A percentile compares a stretch with the other conserved stretches of the same genome.
These are phyloP conservation scores for Puffinus mauretanicus DNA, from an alignment of 2,113 vertebrate genomes.

Conservation along the genomic window DNA sequence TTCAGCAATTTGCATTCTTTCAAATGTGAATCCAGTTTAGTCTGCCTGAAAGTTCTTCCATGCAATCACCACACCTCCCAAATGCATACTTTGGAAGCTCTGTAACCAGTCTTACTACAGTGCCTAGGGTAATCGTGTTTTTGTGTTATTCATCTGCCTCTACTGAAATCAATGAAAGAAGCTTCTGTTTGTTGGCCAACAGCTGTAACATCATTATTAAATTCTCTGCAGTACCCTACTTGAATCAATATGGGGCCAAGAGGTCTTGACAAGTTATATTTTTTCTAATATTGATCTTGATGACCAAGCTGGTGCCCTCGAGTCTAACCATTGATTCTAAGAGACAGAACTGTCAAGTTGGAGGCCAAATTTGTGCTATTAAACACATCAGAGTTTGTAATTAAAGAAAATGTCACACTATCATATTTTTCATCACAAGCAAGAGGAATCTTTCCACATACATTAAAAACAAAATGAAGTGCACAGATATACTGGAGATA, in stretches of 20 bases:
- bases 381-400: slow-evolving; percentile 72
- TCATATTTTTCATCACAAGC: slow-evolving; percentile 65
- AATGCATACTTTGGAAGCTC: background rate
- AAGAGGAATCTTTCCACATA: slow-evolving; percentile 54
- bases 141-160: slow-evolving; percentile 50
- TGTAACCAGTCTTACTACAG: background rate
- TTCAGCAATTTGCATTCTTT: background rate
- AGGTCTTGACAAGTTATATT: slow-evolving; percentile 68
- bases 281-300: slow-evolving; percentile 78
- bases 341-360: slow-evolving; percentile 66
- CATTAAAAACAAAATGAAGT: slow-evolving; percentile 47
- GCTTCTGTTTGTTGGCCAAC: slow-evolving; percentile 55
- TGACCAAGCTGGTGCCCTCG: slow-evolving; percentile 76
- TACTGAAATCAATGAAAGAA: slow-evolving; percentile 61
- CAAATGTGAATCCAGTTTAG: background rate
- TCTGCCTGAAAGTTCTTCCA: background rate
- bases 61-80: background rate
- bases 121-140: background rate
- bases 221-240: slow-evolving; percentile 55
- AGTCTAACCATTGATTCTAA: slow-evolving; percentile 78
- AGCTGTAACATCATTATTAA: slow-evolving; percentile 72
- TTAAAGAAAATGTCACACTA: slow-evolving; percentile 73
- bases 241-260: slow-evolving; percentile 77
- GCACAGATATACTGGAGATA: slow-evolving; percentile 23
- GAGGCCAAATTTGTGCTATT: slow-evolving; percentile 72